These are phyloP conservation scores for Ammospiza caudacuta DNA, from an alignment of 2,113 vertebrate genomes.

Conservation along the genomic window DNA sequence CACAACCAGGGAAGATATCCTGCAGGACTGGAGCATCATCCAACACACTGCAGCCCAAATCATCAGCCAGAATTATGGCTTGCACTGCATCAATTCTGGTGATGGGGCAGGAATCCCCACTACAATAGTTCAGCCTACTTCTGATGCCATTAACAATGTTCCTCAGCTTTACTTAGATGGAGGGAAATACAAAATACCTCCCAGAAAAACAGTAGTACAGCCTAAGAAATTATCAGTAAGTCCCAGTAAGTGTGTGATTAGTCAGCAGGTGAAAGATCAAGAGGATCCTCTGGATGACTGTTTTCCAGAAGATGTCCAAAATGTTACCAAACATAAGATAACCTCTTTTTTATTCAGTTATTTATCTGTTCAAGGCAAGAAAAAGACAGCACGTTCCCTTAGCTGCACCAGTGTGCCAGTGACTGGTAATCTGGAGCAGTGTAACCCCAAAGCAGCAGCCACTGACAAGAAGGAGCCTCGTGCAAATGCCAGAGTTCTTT, in stretches of 20 bases:
- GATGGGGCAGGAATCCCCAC: neutral
- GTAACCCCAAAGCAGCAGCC: slow-evolving; percentile 44
- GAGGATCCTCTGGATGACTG: slow-evolving; percentile 61
- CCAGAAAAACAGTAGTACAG: slow-evolving; percentile 63
- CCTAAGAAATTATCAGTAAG: slow-evolving; percentile 31
- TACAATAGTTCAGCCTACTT: neutral
- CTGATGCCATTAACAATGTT: neutral
- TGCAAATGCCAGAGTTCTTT: slow-evolving; percentile 58
- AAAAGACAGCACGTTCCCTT: slow-evolving; percentile 84
- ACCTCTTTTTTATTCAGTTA: slow-evolving; percentile 82
- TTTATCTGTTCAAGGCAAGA: slow-evolving; percentile 73
- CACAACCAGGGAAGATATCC: slow-evolving; percentile 88
- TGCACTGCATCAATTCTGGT: neutral
- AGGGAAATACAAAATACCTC: slow-evolving; percentile 22
- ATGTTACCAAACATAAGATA: slow-evolving; percentile 64
- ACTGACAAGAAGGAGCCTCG: slow-evolving; percentile 28
- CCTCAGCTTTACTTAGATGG: neutral
- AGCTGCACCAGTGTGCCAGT: slow-evolving; percentile 87
- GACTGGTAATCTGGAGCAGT: slow-evolving; percentile 37
- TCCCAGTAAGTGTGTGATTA: neutral
- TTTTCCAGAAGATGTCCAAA: slow-evolving; percentile 67
- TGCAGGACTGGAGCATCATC: slow-evolving; percentile 89
- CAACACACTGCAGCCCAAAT: slow-evolving; percentile 76
- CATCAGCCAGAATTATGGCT: slow-evolving; percentile 64
- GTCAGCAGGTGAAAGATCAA: slow-evolving; percentile 12